These are phyloP conservation scores for Pelecanus crispus DNA, from an alignment of 2,113 vertebrate species.

Conservation along the genomic window DNA sequence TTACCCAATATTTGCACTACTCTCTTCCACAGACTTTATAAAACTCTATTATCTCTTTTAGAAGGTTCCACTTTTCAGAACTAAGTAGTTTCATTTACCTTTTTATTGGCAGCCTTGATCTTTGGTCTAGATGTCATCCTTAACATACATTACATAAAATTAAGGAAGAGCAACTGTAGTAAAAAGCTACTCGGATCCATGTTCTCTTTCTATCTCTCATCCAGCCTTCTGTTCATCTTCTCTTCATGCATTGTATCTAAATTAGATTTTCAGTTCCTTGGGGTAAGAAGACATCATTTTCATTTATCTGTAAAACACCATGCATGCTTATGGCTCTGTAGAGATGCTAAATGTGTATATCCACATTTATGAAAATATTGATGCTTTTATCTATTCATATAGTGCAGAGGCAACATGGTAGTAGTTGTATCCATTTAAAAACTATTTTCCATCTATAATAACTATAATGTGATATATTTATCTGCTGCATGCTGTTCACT, in stretches of 20 bases:
- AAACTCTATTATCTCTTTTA: background rate
- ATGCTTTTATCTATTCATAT: slow-evolving; percentile 14
- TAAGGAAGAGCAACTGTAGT: background rate
- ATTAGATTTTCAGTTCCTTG: slow-evolving; percentile 35
- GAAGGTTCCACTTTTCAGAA: background rate
- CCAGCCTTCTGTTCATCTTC: background rate
- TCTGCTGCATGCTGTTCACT: background rate
- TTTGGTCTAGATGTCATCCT: background rate
- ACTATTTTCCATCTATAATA: background rate
- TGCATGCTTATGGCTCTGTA: background rate
- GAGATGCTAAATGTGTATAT: slow-evolving; percentile 22
- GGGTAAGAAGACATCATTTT: slow-evolving; percentile 25
- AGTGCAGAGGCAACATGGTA: slow-evolving; percentile 4
- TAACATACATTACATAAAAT: slow-evolving; percentile 17
- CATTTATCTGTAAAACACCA: slow-evolving; percentile 36
- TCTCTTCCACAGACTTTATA: background rate
- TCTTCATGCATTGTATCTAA: slow-evolving; percentile 35
- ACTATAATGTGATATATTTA: background rate
- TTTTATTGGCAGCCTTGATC: background rate
- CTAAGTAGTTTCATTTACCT: background rate
- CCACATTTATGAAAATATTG: slow-evolving; percentile 19
- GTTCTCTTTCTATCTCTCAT: background rate
- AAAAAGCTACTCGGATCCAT: background rate
- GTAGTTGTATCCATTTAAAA: background rate
- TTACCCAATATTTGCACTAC: background rate